Conservation (phyloP, 2,797 vertebrate species). For the Scleropages formosus region DNA sequence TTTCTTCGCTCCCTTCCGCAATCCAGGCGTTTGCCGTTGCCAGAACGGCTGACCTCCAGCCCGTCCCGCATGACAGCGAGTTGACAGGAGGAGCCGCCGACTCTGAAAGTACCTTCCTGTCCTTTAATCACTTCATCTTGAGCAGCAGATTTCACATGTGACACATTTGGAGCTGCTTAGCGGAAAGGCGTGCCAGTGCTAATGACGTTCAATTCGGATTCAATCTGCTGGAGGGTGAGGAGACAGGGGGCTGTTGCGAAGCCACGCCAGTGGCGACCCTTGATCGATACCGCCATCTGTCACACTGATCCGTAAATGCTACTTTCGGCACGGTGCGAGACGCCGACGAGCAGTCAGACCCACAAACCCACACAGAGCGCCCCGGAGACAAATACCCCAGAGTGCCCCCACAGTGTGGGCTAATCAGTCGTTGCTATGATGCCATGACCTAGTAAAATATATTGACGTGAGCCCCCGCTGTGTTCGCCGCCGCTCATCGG, state of each 20-base stretch:
- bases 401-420: not conserved
- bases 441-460: not conserved
- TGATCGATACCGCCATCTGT: constrained; percentile 42
- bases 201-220: constrained; percentile 14
- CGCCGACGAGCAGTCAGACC: not conserved
- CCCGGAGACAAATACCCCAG: not conserved
- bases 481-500: not conserved
- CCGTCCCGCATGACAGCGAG: not conserved
- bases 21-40: constrained; percentile 20
- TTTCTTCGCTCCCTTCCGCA: not conserved
- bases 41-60: not conserved
- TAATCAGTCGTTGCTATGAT: not conserved
- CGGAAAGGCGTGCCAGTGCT: constrained; percentile 14
- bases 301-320: constrained; percentile 41
- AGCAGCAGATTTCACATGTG: not conserved
- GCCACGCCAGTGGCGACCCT: constrained; percentile 16
- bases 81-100: not conserved
- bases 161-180: constrained; percentile 2
- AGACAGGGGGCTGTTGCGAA: constrained; percentile 10
- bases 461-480: not conserved
- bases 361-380: not conserved
- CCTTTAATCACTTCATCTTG: not conserved
- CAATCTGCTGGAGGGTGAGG: not conserved
- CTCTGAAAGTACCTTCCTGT: not conserved
- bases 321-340: constrained; percentile 1